Evolutionary conservation across 1,140 invertebrate genomes (phyloP).

Genomic region (Trachymyrmex septentrionalis): DNA sequence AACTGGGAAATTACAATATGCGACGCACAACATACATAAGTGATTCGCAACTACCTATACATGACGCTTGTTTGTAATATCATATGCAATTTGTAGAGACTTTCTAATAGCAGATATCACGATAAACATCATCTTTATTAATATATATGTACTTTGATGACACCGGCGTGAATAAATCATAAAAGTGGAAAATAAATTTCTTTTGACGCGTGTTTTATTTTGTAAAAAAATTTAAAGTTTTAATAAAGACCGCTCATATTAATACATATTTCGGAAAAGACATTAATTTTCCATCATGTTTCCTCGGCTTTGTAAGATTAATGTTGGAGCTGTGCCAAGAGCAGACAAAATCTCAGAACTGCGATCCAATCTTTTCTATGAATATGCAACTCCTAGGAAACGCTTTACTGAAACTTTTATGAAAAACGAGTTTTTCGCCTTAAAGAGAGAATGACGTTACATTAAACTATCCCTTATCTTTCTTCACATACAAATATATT

Average conservation of each 20-base stretch:
- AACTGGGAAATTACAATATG: neutral
- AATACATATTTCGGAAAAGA: constrained; percentile 17
- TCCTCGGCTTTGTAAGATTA: constrained; percentile 40
- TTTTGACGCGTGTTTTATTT: neutral
- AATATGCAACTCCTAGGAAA: constrained; percentile 30
- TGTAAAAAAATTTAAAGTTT: neutral
- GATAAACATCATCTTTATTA: neutral
- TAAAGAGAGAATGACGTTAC: neutral
- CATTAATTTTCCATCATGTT: constrained; percentile 53
- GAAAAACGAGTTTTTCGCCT: neutral
- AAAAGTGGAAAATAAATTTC: neutral
- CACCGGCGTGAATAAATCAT: neutral
- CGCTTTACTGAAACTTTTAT: constrained; percentile 3
- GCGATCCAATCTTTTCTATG: constrained; percentile 52
- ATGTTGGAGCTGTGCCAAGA: constrained; percentile 46
- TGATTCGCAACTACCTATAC: constrained; percentile 14
- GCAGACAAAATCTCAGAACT: constrained; percentile 36
- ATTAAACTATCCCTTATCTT: neutral
- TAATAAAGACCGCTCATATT: neutral
- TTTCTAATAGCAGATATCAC: constrained; percentile 12
- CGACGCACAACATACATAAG: neutral
- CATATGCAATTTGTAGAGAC: constrained; percentile 13
- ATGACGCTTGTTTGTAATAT: neutral
- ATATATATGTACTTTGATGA: constrained; percentile 15
- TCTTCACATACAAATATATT: constrained; percentile 18